A percentile compares a stretch with the other conserved stretches of the same genome.
Evolutionary conservation across 2,888 invertebrate species (phyloP).

Genomic region (Cerceris ruficornis): DNA sequence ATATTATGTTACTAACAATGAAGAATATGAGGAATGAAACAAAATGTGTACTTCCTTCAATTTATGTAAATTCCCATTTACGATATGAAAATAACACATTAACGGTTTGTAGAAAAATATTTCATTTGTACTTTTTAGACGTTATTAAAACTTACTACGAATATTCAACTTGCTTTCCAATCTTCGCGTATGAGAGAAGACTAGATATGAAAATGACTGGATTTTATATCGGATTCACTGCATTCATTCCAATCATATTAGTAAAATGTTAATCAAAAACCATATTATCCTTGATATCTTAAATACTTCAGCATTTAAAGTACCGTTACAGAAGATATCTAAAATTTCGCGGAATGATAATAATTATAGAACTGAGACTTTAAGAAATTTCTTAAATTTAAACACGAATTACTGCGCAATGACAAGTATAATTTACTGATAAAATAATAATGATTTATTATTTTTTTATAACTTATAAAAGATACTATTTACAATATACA

Average conservation of each 20-base stretch:
- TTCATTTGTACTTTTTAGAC: constrained; percentile 46
- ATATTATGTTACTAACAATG: too few relatives aligned
- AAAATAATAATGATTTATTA: neutral
- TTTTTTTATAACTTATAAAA: neutral
- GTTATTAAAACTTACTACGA: constrained; percentile 14
- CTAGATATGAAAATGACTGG: constrained; percentile 32
- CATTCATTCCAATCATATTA: neutral
- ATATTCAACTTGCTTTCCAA: constrained; percentile 10
- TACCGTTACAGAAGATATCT: too few relatives aligned
- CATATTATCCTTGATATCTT: too few relatives aligned
- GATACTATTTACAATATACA: constrained; percentile 8
- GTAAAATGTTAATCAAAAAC: too few relatives aligned
- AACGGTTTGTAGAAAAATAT: constrained; percentile 46
- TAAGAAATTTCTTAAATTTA: too few relatives aligned
- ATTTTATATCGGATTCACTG: constrained; percentile 8
- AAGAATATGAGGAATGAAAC: neutral
- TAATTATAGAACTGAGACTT: too few relatives aligned
- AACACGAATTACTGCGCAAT: neutral
- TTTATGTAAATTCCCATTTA: constrained; percentile 3
- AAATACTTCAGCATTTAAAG: too few relatives aligned
- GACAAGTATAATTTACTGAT: neutral
- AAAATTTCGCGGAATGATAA: too few relatives aligned
- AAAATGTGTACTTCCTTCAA: neutral
- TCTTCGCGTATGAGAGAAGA: constrained; percentile 27
- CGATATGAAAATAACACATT: constrained; percentile 13